phyloP scores from a whole-genome alignment of 2,888 invertebrate species.

The Archips xylosteana region DNA sequence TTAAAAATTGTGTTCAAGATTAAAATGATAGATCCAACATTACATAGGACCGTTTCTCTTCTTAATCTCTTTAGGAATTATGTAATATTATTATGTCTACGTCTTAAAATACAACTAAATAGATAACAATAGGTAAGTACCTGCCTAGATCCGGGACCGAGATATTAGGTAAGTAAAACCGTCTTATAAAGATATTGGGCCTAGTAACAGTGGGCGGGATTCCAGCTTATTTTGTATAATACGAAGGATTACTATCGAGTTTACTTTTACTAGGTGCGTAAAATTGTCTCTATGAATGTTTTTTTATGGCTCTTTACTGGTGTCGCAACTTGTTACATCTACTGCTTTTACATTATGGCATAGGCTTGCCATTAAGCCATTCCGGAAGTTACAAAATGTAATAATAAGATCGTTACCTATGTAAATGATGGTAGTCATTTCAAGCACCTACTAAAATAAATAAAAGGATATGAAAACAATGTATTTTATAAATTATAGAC shows the following conservation, averaged over 20 bases:
- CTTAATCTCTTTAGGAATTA: constrained; percentile 5
- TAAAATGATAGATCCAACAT: background rate
- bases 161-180: constrained; percentile 9
- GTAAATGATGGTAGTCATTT: no score
- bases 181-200: background rate
- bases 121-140: background rate
- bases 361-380: no score
- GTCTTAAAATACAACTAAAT: no score
- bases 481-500: no score
- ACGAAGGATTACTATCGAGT: background rate
- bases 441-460: no score
- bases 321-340: no score
- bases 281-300: no score
- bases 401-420: no score
- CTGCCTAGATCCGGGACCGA: background rate
- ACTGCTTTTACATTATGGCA: no score
- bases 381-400: no score
- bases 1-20: background rate
- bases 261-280: background rate
- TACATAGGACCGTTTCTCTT: background rate
- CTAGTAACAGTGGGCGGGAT: background rate
- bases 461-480: no score
- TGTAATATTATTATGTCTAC: constrained; percentile 3
- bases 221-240: background rate
- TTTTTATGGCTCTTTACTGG: no score